These are phyloP conservation scores for Ptychobarbus kaznakovi DNA, from an alignment of 2,797 vertebrate genomes.

Conservation along the genomic window DNA sequence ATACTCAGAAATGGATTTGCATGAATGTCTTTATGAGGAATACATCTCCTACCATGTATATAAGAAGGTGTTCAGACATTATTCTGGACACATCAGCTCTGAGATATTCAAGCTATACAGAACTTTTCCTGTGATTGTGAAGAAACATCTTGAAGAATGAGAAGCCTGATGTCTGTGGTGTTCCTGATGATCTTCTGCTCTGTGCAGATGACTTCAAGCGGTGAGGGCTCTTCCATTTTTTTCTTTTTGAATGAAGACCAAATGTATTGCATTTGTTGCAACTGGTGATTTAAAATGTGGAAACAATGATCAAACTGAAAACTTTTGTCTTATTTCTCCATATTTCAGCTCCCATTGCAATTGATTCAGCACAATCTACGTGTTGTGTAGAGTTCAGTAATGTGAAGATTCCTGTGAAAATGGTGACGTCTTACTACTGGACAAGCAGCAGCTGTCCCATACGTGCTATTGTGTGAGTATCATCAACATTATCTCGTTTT, in stretches of 20 bases:
- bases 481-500: background rate
- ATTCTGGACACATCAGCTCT: conserved; percentile 7
- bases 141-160: too few relatives aligned
- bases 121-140: background rate
- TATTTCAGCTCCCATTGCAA: fast-evolving
- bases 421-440: background rate
- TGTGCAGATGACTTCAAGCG: background rate
- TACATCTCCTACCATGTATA: background rate
- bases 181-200: too few relatives aligned
- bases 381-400: background rate
- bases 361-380: fast-evolving
- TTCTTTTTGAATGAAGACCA: background rate
- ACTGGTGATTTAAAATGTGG: background rate
- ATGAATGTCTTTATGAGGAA: background rate
- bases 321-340: background rate
- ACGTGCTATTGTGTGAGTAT: conserved; percentile 47
- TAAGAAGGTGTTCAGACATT: background rate
- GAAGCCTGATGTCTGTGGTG: too few relatives aligned
- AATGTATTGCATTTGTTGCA: background rate
- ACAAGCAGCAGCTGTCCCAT: background rate
- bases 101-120: background rate
- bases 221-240: conserved; percentile 25
- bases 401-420: background rate
- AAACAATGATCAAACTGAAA: background rate
- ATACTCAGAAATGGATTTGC: background rate